Base-by-base conservation (phyloP, 2,888 invertebrate genomes). In the Alentia gelatinosa region DNA sequence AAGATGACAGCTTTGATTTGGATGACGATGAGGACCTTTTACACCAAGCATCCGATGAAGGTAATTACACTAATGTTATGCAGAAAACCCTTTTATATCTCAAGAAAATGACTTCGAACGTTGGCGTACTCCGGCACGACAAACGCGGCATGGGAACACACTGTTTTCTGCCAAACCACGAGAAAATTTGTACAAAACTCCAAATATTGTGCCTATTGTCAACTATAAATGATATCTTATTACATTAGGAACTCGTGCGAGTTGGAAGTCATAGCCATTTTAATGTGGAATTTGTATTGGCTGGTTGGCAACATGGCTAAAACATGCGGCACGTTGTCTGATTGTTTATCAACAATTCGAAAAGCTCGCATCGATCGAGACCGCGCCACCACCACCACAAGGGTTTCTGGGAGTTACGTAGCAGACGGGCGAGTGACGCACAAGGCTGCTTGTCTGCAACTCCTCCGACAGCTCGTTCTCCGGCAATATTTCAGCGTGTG, bases 31-130 rank as follows among this genome's bases (percentile, higher is more conserved):
- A 93, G 75, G 94, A 95, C 88, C 88, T 92, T 23, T 91, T 91
- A 68, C 93, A 89, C 30, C 93, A 94, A 90, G 93, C 91, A 50
- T 94, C 95, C 0, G 95, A 95, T 89, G 95, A 95, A 94, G 95
- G 95, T 95, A 89, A 33, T 26, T n/a, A 4, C 5, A 56, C 19
- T 19, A 56, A 5, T 56, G n/a, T 56, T 56, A 1, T 56, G 23
- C 56, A 3, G 56, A 56, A 56, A 56, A 56, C 56, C 5, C 56
- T n/a, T n/a, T n/a, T n/a, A n/a, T n/a, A n/a, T n/a, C n/a, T n/a
- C 5, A n/a, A 19, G 56, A 56, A 56, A 56, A 56, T 56, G 19
- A 19, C 26, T 35, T 35, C 35, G 39, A 79, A 79, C 68, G 37
- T 35, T 5, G 0, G 79, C 3, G 19, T 23, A 37, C 37, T 33